Base-by-base conservation (phyloP, 92 coral and sea anemone genomes). In the Paragorgia papillata region DNA sequence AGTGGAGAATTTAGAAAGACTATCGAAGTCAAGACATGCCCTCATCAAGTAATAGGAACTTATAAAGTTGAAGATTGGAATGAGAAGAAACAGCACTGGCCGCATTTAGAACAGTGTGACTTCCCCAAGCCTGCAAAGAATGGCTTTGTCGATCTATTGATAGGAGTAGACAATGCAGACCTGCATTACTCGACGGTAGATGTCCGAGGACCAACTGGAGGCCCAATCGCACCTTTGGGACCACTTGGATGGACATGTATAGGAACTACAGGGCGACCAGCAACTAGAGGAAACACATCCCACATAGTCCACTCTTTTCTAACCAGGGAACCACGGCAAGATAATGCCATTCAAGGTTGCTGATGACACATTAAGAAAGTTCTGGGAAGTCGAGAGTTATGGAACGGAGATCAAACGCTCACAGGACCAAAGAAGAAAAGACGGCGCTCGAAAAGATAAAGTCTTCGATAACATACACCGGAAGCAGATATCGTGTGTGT, bases 41-140 rank as follows among this genome's bases (percentile, higher is more conserved):
- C 75, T 9, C 20, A 50, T 30, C 50, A 50, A 0, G 75, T 69
- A 0, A 85, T 86, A 8, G 91, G 91, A 10, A 70, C 21, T 44
- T 84, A 84, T 62, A 69, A 84, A 57, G 88, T 80, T 9, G 91
- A 79, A 37, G 79, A 87, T 66, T 87, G 91, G 85, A 79, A 46
- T 10, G 68, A 60, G 39, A 60, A 43, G 30, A 57, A 74, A 44
- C 64, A 15, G 30, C 75, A 66, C 53, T 87, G 91, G 88, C 86
- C 84, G 33, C 92, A 84, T 70, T 75, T 88, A 19, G 29, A 48
- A 28, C 51, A 78, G 32, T 81, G 89, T 64, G 86, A 81, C 48
- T 84, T 88, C 55, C 77, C 88, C 7, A 60, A 66, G 7, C 88
- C 92, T 64, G 88, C 91, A 22, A 63, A 55, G 17, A 88, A 66